phyloP scores from a whole-genome alignment of 2,888 invertebrate genomes.

The Thymelicus acteon region DNA sequence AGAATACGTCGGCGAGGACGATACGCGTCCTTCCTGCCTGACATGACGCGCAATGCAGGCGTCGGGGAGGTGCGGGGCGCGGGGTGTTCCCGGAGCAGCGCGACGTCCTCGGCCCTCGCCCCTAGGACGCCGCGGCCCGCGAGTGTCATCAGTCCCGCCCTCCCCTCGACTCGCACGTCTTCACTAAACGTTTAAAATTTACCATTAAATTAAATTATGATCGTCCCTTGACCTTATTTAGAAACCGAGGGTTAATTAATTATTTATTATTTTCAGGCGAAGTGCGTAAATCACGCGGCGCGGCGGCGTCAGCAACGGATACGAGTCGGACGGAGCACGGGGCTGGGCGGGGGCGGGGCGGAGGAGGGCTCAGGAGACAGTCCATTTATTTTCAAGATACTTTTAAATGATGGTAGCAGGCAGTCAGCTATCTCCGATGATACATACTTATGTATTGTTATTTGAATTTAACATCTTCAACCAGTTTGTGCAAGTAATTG shows the following conservation, averaged over 20 bases:
- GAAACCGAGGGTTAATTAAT: conserved; percentile 38
- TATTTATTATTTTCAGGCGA: conserved; percentile 38
- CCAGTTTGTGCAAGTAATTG: conserved; percentile 12
- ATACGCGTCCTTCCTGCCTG: conserved; percentile 16
- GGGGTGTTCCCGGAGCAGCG: conserved; percentile 6
- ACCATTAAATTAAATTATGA: conserved; percentile 28
- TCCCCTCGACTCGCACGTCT: background rate
- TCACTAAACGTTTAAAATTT: background rate
- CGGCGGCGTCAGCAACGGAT: background rate
- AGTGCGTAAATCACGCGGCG: conserved; percentile 31
- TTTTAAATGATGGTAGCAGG: conserved; percentile 31
- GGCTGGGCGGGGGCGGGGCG: background rate
- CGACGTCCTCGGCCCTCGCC: background rate
- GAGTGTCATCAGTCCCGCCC: background rate
- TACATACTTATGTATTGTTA: background rate
- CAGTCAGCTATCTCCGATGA: conserved; percentile 12
- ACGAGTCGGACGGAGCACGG: background rate
- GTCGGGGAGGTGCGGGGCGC: background rate
- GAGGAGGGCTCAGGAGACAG: background rate
- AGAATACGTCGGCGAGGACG: conserved; percentile 11
- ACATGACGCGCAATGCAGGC: conserved; percentile 10
- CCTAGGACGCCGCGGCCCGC: background rate
- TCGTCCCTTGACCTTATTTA: conserved; percentile 28
- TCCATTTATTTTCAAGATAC: conserved; percentile 28
- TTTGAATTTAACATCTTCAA: conserved; percentile 22